phyloP scores from a whole-genome alignment of 2,888 invertebrate genomes.

The Napeogenes inachia region DNA sequence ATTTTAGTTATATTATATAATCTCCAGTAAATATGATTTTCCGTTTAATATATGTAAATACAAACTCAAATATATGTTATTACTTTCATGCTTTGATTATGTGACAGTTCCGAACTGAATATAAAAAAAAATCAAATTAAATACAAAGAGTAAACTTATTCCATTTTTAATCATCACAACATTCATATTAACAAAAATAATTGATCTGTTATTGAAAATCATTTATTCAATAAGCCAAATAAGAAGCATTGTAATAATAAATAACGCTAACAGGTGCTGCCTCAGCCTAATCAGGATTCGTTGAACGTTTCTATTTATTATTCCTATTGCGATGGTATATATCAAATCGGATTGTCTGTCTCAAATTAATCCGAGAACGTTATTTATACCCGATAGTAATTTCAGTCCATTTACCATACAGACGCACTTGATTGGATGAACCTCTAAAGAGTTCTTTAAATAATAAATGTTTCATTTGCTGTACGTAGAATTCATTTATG shows the following conservation, averaged over 20 bases:
- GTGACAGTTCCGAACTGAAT: too few species aligned
- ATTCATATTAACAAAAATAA: conserved; percentile 13
- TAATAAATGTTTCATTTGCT: too few species aligned
- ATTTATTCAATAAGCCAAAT: conserved; percentile 35
- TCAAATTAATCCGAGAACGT: conserved; percentile 49
- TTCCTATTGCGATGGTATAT: conserved; percentile 48
- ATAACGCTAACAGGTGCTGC: conserved; percentile 48
- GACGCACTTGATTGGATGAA: conserved; percentile 14
- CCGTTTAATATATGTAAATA: too few species aligned
- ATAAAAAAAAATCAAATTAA: background rate
- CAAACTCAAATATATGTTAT: too few species aligned
- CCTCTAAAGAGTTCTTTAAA: too few species aligned
- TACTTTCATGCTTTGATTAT: too few species aligned
- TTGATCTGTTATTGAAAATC: conserved; percentile 29
- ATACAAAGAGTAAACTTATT: background rate
- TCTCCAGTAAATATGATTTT: too few species aligned
- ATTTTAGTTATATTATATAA: too few species aligned
- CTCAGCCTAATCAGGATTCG: conserved; percentile 54
- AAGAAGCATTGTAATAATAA: conserved; percentile 31
- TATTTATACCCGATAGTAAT: conserved; percentile 23
- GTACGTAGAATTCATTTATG: too few species aligned
- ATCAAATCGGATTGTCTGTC: conserved; percentile 56
- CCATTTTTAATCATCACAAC: background rate
- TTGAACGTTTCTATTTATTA: conserved; percentile 46
- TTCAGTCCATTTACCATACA: background rate